phyloP scores from a whole-genome alignment of 2,797 vertebrate species.

The Danio choprae region DNA sequence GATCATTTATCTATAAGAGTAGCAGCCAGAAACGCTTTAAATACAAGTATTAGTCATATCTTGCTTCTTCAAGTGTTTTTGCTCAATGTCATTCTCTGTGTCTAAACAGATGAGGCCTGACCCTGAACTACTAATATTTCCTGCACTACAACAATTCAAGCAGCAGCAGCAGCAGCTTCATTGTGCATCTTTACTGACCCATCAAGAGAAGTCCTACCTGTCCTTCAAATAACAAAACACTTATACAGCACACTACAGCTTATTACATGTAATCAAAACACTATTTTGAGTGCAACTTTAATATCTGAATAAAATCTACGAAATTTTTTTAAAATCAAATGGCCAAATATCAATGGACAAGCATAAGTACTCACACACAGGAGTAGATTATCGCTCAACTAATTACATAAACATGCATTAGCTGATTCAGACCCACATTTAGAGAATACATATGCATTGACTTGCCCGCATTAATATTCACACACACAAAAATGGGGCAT shows the following conservation, averaged over 20 bases:
- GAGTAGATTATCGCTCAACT: not conserved
- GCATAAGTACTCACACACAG: not conserved
- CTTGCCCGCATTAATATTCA: slow-evolving; percentile 4
- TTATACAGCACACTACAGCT: not conserved
- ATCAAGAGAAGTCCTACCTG: slow-evolving; percentile 37
- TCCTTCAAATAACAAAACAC: slow-evolving; percentile 35
- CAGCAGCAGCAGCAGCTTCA: slow-evolving; percentile 9
- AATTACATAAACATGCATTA: not conserved
- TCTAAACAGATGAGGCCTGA: slow-evolving; percentile 35
- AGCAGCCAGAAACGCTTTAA: slow-evolving; percentile 31
- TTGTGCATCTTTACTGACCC: slow-evolving; percentile 42
- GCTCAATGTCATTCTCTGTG: slow-evolving; percentile 33
- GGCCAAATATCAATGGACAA: not conserved
- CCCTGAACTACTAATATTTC: slow-evolving; percentile 38
- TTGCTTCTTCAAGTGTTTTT: slow-evolving; percentile 37
- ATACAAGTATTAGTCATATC: slow-evolving; percentile 35
- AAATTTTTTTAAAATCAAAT: not conserved
- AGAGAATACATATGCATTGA: not conserved
- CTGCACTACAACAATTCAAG: slow-evolving; percentile 46
- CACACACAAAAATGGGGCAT: not conserved
- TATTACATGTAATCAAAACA: no score
- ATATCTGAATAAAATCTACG: not conserved
- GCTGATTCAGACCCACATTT: not conserved
- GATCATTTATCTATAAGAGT: slow-evolving; percentile 1
- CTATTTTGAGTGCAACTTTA: not conserved